Evolutionary conservation across 2,113 vertebrate species (phyloP).

Genomic region (Festucalex cinctus): DNA sequence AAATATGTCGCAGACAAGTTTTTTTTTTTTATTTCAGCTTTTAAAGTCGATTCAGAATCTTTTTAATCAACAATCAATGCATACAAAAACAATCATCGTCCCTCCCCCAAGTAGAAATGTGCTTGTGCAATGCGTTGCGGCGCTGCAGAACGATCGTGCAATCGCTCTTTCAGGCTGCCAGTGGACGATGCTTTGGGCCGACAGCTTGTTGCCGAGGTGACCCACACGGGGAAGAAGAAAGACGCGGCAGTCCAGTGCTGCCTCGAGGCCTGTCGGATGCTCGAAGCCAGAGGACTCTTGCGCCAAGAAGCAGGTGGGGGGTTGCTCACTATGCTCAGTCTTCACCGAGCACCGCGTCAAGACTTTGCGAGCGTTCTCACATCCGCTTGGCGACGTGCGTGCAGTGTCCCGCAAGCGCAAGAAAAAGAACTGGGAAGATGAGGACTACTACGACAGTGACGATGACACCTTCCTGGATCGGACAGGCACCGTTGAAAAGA

Average conservation of each 20-base stretch:
- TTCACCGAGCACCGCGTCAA: background rate
- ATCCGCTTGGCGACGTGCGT: background rate
- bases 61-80: no score
- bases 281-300: slow-evolving; percentile 89
- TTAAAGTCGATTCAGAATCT: no score
- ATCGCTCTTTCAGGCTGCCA: slow-evolving; percentile 76
- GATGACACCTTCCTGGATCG: slow-evolving; percentile 95
- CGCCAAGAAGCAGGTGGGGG: slow-evolving; percentile 91
- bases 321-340: background rate
- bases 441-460: slow-evolving; percentile 96
- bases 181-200: slow-evolving; percentile 89
- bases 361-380: background rate
- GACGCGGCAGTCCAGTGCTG: slow-evolving; percentile 88
- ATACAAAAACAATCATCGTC: no score
- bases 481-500: slow-evolving; percentile 91
- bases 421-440: slow-evolving; percentile 96
- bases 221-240: slow-evolving; percentile 91
- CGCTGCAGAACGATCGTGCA: background rate
- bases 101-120: no score
- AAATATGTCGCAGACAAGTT: no score
- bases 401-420: slow-evolving; percentile 93
- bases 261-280: slow-evolving; percentile 90
- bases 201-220: slow-evolving; percentile 90
- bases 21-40: no score
- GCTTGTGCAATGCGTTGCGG: background rate